phyloP scores from a whole-genome alignment of 2,888 invertebrate species.

The Leptogaster cylindrica region DNA sequence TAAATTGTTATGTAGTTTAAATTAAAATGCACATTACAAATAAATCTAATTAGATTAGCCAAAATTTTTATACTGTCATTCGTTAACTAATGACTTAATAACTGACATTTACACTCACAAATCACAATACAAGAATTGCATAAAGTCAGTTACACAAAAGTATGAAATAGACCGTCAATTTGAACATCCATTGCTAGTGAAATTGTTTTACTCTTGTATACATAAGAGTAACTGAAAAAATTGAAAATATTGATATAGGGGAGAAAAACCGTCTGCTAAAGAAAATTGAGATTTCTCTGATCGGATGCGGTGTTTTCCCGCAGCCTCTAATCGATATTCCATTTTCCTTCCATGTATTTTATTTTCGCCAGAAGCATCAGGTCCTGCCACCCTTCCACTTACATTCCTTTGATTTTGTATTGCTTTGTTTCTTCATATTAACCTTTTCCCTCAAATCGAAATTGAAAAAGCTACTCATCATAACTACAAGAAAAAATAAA shows the following conservation, averaged over 20 bases:
- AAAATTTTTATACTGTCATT: too few species aligned
- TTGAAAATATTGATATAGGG: conserved; percentile 21
- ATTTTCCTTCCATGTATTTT: conserved; percentile 24
- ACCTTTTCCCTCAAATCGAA: conserved; percentile 24
- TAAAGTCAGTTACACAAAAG: too few species aligned
- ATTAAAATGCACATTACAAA: too few species aligned
- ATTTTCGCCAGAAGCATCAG: conserved; percentile 13
- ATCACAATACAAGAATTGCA: too few species aligned
- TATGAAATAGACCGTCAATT: too few species aligned
- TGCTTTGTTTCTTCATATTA: conserved; percentile 17
- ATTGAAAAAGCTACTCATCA: conserved; percentile 20
- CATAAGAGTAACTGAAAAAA: too few species aligned
- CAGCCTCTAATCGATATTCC: conserved; percentile 35
- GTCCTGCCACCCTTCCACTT: not conserved
- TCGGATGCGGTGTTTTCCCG: conserved; percentile 8
- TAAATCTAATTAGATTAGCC: too few species aligned
- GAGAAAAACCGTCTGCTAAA: conserved; percentile 12
- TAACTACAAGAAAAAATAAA: conserved; percentile 15
- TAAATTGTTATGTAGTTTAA: too few species aligned
- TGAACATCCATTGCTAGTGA: not conserved
- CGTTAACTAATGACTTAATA: too few species aligned
- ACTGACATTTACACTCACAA: too few species aligned
- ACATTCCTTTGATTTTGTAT: not conserved
- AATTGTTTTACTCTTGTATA: too few species aligned
- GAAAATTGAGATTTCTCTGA: conserved; percentile 14